Evolutionary conservation across 2,113 vertebrate species (phyloP).

Genomic region (Jaculus jaculus): DNA sequence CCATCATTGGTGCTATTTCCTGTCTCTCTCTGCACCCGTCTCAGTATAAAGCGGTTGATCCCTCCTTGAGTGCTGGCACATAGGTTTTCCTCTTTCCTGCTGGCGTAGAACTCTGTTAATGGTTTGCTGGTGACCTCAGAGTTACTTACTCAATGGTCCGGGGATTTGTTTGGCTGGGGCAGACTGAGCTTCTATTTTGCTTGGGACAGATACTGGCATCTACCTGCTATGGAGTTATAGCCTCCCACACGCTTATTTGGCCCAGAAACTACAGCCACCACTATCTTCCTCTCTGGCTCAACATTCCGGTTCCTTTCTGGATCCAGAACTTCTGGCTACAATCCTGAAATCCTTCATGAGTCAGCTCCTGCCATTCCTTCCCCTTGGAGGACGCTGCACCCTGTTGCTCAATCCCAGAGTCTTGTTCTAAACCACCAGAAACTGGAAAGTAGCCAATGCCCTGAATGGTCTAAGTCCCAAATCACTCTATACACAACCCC

Average conservation of each 20-base stretch:
- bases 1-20: not conserved
- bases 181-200: slow-evolving; percentile 4
- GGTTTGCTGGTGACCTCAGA: not conserved
- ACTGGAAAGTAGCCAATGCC: not conserved
- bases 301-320: slow-evolving; percentile 4
- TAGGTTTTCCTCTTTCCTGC: not conserved
- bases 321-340: not conserved
- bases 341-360: not conserved
- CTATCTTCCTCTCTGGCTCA: not conserved
- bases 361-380: not conserved
- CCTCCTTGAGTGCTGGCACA: not conserved
- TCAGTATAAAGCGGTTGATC: not conserved
- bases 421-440: not conserved
- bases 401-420: not conserved
- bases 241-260: slow-evolving; percentile 1
- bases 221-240: not conserved
- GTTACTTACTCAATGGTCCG: not conserved
- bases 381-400: not conserved
- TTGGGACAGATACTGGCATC: not conserved
- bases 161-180: not conserved
- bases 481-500: not conserved
- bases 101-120: not conserved
- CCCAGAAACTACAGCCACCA: not conserved
- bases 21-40: not conserved
- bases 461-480: not conserved